Evolutionary conservation across 2,113 vertebrate species (phyloP).

Genomic region (Gobiocypris rarus): DNA sequence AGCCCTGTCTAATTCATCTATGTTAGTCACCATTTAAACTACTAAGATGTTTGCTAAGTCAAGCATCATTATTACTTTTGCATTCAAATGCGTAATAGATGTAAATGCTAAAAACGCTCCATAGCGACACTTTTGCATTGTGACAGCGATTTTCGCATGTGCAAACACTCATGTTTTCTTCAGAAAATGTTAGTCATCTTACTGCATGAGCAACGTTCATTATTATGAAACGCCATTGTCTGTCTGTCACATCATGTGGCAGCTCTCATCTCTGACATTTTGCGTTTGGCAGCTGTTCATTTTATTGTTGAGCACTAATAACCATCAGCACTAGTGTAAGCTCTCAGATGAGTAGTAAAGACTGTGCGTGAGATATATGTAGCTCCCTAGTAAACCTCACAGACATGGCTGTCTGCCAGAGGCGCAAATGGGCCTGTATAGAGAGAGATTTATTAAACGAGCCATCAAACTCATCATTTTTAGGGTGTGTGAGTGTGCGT

Average conservation of each 20-base stretch:
- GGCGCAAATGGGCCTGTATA: slow-evolving; percentile 44
- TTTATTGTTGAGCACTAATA: not conserved
- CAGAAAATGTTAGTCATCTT: too few relatives aligned
- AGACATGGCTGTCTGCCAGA: slow-evolving; percentile 49
- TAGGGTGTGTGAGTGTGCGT: not conserved
- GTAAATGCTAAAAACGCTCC: not conserved
- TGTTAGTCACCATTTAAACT: not conserved
- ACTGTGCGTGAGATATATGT: slow-evolving; percentile 25
- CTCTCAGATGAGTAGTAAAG: not conserved
- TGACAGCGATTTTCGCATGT: not conserved
- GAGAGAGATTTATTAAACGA: slow-evolving; percentile 49
- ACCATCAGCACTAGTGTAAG: not conserved
- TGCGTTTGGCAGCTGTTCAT: not conserved
- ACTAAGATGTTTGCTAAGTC: not conserved
- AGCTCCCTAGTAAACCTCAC: slow-evolving; percentile 43
- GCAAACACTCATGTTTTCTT: not conserved
- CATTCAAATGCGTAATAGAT: not conserved
- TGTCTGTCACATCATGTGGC: not conserved
- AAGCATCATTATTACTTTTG: not conserved
- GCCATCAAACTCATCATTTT: slow-evolving; percentile 36
- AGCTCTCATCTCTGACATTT: not conserved
- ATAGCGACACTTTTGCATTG: not conserved
- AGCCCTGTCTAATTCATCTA: too few relatives aligned
- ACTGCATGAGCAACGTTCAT: not conserved
- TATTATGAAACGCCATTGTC: not conserved